Conservation (phyloP, 2,797 vertebrate genomes). For the Rhincodon typus region DNA sequence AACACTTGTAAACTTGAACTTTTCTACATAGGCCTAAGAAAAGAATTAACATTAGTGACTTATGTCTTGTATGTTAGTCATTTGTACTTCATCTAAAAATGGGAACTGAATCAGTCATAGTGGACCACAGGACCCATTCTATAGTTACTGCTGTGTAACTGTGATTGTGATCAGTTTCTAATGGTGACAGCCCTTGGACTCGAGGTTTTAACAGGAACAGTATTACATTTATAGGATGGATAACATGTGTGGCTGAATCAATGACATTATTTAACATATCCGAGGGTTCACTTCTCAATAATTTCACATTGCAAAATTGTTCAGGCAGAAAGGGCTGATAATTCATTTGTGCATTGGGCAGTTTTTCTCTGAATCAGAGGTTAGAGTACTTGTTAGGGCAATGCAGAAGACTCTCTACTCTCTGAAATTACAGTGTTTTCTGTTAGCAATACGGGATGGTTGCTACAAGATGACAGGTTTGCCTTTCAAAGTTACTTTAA, state of each 20-base stretch:
- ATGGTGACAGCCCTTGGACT: neutral
- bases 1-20: conserved; percentile 86
- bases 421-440: neutral
- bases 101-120: neutral
- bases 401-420: neutral
- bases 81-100: neutral
- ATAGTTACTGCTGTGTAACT: neutral
- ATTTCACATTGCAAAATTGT: neutral
- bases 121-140: neutral
- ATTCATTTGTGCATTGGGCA: neutral
- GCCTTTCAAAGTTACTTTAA: neutral
- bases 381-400: neutral
- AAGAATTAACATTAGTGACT: neutral
- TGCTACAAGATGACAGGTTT: neutral
- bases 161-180: neutral
- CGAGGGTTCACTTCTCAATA: neutral
- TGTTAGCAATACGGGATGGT: neutral
- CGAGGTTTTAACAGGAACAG: neutral
- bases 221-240: neutral
- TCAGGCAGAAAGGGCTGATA: neutral
- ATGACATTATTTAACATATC: neutral
- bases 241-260: neutral
- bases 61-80: neutral
- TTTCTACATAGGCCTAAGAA: conserved; percentile 79
- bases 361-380: neutral